Evolutionary conservation across 2,888 invertebrate species (phyloP), one percentile per base, ranked within the genome.

Genomic region (Cremastinae sp.): DNA sequence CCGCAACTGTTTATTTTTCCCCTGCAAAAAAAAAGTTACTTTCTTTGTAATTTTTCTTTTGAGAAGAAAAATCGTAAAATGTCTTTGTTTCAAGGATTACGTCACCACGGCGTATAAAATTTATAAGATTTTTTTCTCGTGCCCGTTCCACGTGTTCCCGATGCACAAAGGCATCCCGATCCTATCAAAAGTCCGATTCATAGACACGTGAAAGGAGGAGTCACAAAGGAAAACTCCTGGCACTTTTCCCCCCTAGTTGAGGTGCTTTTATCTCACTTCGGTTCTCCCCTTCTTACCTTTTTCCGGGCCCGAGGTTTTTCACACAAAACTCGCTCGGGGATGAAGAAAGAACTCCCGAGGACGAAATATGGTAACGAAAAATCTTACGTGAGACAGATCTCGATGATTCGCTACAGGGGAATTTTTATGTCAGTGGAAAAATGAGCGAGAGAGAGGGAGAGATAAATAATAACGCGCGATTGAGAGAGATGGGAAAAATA

Each of bases 391-490:
- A 58, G 39, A 64, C 35, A 45, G 28, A 59, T 65, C 28, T 28
- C 73, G 62, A 74, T 78, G 82, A 85, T 83, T 82, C 80, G 82
- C 74, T 77, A 79, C 78, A 79, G 68, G 43, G 51, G 47, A 56
- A 20, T 66, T 12, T 45, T 56, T 58, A 58, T 69, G 22, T 56
- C 14, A 14, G 53, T 61, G 75, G 73, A 80, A 84, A 82, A 84
- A 82, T 83, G 78, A 78, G 55, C 59, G 35, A 65, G 22, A 14
- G 18, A 28, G 56, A 51, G 51, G 55, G 51, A 16, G 45, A n/a
- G n/a, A n/a, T n/a, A n/a, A n/a, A n/a, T n/a, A n/a, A n/a, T n/a
- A n/a, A n/a, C n/a, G n/a, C n/a, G n/a, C n/a, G n/a, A n/a, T n/a
- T n/a, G n/a, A n/a, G n/a, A n/a, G n/a, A n/a, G n/a, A n/a, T n/a